Evolutionary conservation across 1,140 invertebrate species (phyloP).

Genomic region (Hyles vespertilio): DNA sequence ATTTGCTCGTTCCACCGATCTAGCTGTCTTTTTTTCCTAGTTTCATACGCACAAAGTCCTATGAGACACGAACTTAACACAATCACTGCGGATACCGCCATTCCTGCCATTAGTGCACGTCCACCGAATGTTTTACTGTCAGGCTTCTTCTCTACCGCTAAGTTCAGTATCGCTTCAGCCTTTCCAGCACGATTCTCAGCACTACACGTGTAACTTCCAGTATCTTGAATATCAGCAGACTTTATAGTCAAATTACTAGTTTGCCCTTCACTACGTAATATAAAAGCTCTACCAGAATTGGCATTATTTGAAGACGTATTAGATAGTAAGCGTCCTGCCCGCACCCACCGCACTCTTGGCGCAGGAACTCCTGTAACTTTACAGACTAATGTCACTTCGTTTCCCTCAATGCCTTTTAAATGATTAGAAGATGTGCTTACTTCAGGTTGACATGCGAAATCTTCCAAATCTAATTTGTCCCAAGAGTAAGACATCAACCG

Average conservation of each 20-base stretch:
- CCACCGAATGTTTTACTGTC: conserved; percentile 78
- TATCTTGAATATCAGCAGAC: conserved; percentile 81
- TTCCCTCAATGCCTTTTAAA: conserved; percentile 79
- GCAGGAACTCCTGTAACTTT: conserved; percentile 82
- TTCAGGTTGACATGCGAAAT: conserved; percentile 86
- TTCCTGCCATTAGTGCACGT: conserved; percentile 77
- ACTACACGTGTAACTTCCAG: conserved; percentile 83
- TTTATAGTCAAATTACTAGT: conserved; percentile 84
- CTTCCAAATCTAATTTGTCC: conserved; percentile 85
- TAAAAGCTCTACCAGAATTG: conserved; percentile 62
- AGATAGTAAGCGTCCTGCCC: conserved; percentile 75
- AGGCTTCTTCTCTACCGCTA: conserved; percentile 79
- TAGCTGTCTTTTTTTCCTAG: conserved; percentile 66
- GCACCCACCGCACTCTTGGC: conserved; percentile 76
- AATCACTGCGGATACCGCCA: conserved; percentile 69
- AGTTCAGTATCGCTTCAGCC: conserved; percentile 81
- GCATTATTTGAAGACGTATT: conserved; percentile 73
- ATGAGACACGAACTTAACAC: conserved; percentile 66
- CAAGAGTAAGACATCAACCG: conserved; percentile 80
- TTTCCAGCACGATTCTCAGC: conserved; percentile 87
- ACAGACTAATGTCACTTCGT: conserved; percentile 85
- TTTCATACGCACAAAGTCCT: conserved; percentile 64
- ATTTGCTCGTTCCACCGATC: conserved; percentile 75
- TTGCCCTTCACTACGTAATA: conserved; percentile 65
- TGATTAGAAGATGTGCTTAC: conserved; percentile 75